A percentile compares a stretch with the other conserved stretches of the same genome.
Conservation (phyloP, 2,888 invertebrate genomes). For the Criorhina ranunculi region DNA sequence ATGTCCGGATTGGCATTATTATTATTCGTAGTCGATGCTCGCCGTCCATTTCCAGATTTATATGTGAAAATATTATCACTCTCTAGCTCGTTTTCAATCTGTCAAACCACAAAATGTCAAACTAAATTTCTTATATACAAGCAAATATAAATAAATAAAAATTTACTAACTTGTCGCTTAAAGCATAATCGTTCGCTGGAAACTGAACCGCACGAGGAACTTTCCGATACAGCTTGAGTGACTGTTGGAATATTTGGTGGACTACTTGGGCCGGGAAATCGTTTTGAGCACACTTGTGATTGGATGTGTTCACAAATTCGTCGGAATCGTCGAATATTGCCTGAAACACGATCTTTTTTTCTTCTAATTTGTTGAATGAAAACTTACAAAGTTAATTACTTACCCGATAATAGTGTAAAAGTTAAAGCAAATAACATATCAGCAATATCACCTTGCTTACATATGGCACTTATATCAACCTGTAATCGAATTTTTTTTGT, state of each 20-base stretch:
- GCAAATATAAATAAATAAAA: neutral
- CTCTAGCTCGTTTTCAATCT: constrained; percentile 84
- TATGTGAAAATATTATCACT: constrained; percentile 84
- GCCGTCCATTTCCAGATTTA: constrained; percentile 83
- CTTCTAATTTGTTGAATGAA: constrained; percentile 41
- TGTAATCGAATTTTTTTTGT: constrained; percentile 86
- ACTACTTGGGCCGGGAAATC: constrained; percentile 85
- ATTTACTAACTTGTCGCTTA: constrained; percentile 82
- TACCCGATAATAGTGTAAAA: constrained; percentile 96
- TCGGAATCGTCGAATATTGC: constrained; percentile 96
- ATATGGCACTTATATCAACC: constrained; percentile 94
- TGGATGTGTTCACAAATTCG: constrained; percentile 98
- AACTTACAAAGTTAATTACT: constrained; percentile 77
- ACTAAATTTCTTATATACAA: constrained; percentile 32
- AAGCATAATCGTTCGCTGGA: constrained; percentile 84
- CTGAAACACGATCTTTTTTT: constrained; percentile 85
- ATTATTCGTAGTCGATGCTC: constrained; percentile 84
- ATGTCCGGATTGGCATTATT: constrained; percentile 84
- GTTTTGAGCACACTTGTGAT: constrained; percentile 89
- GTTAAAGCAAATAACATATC: constrained; percentile 95
- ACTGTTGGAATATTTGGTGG: constrained; percentile 83
- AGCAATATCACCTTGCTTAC: constrained; percentile 88
- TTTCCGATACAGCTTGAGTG: constrained; percentile 85
- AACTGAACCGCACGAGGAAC: constrained; percentile 84
- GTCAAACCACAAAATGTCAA: constrained; percentile 65